Base-by-base conservation (phyloP, 2,113 vertebrate genomes). In the Gallinago paraguaiae region DNA sequence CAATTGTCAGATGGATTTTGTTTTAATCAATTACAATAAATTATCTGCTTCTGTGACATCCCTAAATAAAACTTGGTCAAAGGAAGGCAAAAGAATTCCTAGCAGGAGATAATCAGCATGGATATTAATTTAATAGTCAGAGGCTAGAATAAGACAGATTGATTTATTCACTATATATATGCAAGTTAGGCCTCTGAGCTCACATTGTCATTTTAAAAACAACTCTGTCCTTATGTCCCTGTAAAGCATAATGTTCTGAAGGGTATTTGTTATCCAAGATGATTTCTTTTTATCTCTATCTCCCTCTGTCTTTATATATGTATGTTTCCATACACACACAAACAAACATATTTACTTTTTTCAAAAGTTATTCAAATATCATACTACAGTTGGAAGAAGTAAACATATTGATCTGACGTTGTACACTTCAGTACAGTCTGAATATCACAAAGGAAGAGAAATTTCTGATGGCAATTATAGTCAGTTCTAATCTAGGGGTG, bases 161-260 rank as follows among this genome's bases (percentile, higher is more conserved):
- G 87, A 90, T 95, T 96, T 96, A 87, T 92, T 96, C 60, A 82
- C 24, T 76, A 35, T 51, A 61, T 86, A 57, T 70, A 72, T 72
- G 17, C 43, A 86, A 59, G 45, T 82, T 92, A 87, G 39, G 33
- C 30, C 15, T 94, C 30, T 76, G 57, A 90, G 54, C 53, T 82
- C 59, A 75, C 0, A 0, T 53, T 92, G 50, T 48, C 46, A 48
- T 95, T 96, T 96, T 93, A 76, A 82, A 94, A 94, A 30, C 7
- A 31, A 10, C 10, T 90, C 86, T 83, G 20, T 86, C 60, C 69
- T 70, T 68, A 82, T 63, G 64, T 30, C 46, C 19, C 37, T 43
- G 4, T 51, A 82, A 88, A 74, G 45, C 91, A 67, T 46, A 65
- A 82, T 53, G 4, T 61, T 86, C 78, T 85, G 43, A 92, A 93